Evolutionary conservation across 2,888 invertebrate species (phyloP).

Genomic region (Nephrotoma flavescens): DNA sequence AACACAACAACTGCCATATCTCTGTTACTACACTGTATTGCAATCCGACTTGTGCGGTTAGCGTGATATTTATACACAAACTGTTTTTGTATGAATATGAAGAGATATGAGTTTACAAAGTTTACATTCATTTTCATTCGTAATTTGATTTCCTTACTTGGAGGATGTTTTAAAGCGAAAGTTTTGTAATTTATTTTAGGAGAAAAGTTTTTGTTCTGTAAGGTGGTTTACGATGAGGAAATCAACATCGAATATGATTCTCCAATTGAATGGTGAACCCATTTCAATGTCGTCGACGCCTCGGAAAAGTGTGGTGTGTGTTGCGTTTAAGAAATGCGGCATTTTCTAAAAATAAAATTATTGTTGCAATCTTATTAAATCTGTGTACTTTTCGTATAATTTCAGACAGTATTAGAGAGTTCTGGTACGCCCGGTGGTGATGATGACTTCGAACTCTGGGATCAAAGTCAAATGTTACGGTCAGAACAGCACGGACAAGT

Average conservation of each 20-base stretch:
- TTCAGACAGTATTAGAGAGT: constrained; percentile 54
- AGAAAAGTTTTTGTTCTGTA: background rate
- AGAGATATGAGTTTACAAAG: background rate
- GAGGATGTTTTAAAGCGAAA: background rate
- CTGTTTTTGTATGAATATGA: background rate
- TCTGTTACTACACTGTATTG: background rate
- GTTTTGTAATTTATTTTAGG: background rate
- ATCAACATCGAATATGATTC: background rate
- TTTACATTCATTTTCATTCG: background rate
- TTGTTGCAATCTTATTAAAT: background rate
- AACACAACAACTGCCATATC: background rate
- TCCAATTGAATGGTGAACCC: background rate
- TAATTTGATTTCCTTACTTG: background rate
- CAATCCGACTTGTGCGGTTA: background rate
- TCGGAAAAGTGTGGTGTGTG: background rate
- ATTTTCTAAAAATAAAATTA: background rate
- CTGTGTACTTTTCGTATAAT: constrained; percentile 14
- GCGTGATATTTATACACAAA: background rate
- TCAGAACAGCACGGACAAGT: constrained; percentile 15
- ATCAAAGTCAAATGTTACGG: constrained; percentile 35
- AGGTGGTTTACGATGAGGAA: background rate
- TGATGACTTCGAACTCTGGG: constrained; percentile 63
- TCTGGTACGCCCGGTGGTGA: constrained; percentile 46
- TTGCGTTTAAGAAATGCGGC: background rate
- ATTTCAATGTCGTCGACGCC: background rate